Evolutionary conservation across 1,140 invertebrate species (phyloP).

Genomic region (Brachionus rotundiformis): DNA sequence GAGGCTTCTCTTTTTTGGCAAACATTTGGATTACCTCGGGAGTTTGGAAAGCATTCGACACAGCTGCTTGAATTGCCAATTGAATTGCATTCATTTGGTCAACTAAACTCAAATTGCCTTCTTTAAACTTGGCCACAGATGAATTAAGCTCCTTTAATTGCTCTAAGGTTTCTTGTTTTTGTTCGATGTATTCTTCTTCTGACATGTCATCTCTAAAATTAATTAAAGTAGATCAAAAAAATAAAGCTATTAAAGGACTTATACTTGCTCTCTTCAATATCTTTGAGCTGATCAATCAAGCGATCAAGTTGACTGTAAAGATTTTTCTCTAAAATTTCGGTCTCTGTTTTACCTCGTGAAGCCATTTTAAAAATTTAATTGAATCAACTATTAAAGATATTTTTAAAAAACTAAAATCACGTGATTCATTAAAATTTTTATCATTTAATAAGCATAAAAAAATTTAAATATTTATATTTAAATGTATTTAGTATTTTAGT

Average conservation of each 20-base stretch:
- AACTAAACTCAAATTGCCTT: conserved; percentile 73
- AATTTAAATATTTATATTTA: not conserved
- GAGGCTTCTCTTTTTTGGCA: conserved; percentile 74
- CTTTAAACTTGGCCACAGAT: conserved; percentile 70
- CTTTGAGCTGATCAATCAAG: conserved; percentile 72
- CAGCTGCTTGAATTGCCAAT: conserved; percentile 76
- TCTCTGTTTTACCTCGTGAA: conserved; percentile 66
- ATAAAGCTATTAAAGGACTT: too few species aligned
- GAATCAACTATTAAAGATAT: not conserved
- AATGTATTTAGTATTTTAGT: too few species aligned
- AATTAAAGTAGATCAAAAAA: too few species aligned
- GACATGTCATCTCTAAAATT: conserved; percentile 70
- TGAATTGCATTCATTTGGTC: conserved; percentile 72
- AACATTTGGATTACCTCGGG: conserved; percentile 77
- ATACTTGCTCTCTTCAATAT: conserved; percentile 76
- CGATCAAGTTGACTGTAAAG: conserved; percentile 74
- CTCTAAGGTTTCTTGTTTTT: conserved; percentile 74
- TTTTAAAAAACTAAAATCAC: not conserved
- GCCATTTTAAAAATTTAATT: conserved; percentile 56
- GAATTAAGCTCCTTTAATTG: conserved; percentile 75
- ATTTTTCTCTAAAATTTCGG: conserved; percentile 71
- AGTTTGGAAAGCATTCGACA: conserved; percentile 76
- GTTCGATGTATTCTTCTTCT: conserved; percentile 72
- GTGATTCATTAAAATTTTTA: conserved; percentile 17
- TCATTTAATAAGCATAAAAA: conserved; percentile 8